A percentile compares a stretch with the other conserved stretches of the same genome.
These are phyloP conservation scores for Tragelaphus oryx DNA, from an alignment of 2,797 vertebrate genomes.

Conservation along the genomic window DNA sequence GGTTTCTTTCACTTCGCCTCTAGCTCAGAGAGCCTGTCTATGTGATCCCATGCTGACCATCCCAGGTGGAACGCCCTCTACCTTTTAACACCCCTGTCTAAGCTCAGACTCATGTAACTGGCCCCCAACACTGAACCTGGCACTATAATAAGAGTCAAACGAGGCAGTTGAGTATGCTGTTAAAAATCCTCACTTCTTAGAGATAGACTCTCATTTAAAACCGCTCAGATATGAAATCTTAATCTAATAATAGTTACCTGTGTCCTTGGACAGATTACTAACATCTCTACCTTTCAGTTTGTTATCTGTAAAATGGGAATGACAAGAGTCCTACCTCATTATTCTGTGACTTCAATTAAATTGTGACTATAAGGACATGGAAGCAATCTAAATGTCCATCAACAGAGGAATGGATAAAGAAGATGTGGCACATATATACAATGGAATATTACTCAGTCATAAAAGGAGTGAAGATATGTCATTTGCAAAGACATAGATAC, in stretches of 20 bases:
- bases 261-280: neutral
- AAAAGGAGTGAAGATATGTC: neutral
- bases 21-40: neutral
- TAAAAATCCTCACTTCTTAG: neutral
- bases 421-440: neutral
- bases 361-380: neutral
- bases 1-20: neutral
- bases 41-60: neutral
- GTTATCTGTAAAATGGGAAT: neutral
- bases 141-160: neutral
- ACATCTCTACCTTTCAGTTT: neutral
- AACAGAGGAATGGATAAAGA: neutral
- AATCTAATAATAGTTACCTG: neutral
- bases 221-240: neutral
- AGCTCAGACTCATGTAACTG: neutral
- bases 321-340: neutral
- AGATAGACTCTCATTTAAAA: neutral
- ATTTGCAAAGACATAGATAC: neutral
- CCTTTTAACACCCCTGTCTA: neutral
- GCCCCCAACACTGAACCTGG: neutral
- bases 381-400: neutral
- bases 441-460: neutral
- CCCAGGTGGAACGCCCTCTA: neutral
- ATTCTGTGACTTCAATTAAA: neutral
- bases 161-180: neutral